Conservation (phyloP, 2,888 invertebrate genomes). For the Parnassius mnemosyne region DNA sequence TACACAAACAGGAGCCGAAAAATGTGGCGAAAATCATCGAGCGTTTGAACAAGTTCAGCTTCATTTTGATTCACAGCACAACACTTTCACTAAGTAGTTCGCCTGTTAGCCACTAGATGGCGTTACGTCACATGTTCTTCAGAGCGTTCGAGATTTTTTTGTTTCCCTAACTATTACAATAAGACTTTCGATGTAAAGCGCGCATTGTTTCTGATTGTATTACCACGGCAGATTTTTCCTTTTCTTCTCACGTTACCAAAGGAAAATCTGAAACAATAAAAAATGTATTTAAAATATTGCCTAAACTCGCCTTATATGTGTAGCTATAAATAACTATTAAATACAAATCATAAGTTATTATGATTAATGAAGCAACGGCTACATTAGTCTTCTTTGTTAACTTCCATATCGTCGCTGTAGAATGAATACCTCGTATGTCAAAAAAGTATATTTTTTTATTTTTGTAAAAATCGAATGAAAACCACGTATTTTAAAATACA, state of each 20-base stretch:
- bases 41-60: conserved; percentile 86
- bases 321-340: neutral
- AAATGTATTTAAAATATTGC: conserved; percentile 21
- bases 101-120: conserved; percentile 50
- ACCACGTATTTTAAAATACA: too few relatives aligned
- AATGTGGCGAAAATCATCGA: conserved; percentile 91
- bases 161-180: conserved; percentile 55
- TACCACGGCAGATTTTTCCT: conserved; percentile 44
- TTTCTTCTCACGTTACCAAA: conserved; percentile 48
- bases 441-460: too few relatives aligned
- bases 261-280: conserved; percentile 67
- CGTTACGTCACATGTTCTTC: conserved; percentile 60
- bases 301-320: conserved; percentile 22
- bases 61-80: conserved; percentile 53
- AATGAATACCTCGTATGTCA: too few relatives aligned
- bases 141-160: conserved; percentile 34
- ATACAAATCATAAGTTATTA: too few relatives aligned
- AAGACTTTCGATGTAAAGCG: conserved; percentile 43
- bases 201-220: conserved; percentile 52
- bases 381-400: too few relatives aligned
- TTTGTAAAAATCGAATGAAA: too few relatives aligned
- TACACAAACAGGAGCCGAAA: conserved; percentile 87
- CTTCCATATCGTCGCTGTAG: too few relatives aligned
- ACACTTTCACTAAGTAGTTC: conserved; percentile 45
- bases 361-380: too few relatives aligned